Evolutionary conservation across 2,797 vertebrate genomes (phyloP).

Genomic region (Steatocranus sp.): DNA sequence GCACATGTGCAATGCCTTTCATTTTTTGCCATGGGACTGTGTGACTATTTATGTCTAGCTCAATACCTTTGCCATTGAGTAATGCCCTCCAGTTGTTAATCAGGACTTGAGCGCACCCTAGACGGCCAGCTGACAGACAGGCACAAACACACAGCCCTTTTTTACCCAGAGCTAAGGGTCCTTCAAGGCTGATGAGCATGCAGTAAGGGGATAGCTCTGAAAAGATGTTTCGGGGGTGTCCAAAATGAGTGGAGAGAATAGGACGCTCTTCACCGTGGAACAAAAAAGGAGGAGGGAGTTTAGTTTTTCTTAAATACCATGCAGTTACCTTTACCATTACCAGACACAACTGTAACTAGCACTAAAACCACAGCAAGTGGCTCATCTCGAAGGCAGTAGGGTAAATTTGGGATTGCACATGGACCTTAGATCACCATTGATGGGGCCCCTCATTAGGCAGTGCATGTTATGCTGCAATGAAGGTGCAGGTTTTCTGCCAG

Average conservation of each 20-base stretch:
- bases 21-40: conserved; percentile 8
- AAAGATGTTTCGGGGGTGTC: conserved; percentile 2
- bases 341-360: neutral
- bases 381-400: neutral
- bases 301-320: conserved; percentile 6
- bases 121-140: conserved; percentile 41
- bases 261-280: neutral
- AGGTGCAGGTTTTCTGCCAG: neutral
- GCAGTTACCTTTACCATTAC: neutral
- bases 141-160: conserved; percentile 12
- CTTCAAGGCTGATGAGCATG: conserved; percentile 1
- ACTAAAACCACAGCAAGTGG: conserved; percentile 1
- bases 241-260: neutral
- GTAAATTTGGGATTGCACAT: neutral
- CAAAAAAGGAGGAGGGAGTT: neutral
- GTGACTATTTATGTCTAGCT: conserved; percentile 29
- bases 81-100: conserved; percentile 56
- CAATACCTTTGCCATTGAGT: conserved; percentile 31
- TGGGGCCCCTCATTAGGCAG: neutral
- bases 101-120: conserved; percentile 29
- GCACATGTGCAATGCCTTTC: conserved; percentile 13
- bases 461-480: neutral
- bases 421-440: neutral
- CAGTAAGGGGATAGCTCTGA: neutral
- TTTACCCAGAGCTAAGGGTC: conserved; percentile 33